A percentile compares a stretch with the other conserved stretches of the same genome.
Conservation (phyloP, 2,888 invertebrate species). For the Drosophila vallismaia region DNA sequence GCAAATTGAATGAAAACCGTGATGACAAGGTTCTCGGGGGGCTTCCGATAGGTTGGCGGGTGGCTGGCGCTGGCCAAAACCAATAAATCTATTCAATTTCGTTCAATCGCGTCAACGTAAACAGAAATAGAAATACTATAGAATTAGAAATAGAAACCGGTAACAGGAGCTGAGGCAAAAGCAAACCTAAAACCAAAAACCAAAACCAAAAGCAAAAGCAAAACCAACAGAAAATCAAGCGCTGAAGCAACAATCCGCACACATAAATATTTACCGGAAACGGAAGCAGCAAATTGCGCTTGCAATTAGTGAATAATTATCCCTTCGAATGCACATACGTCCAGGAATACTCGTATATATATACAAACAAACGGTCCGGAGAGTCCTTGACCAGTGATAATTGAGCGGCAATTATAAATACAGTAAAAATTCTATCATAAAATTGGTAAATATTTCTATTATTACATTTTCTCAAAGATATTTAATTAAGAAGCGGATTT, state of each 20-base stretch:
- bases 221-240: neutral
- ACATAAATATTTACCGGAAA: constrained; percentile 35
- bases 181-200: too few relatives aligned
- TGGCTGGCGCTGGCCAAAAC: constrained; percentile 1
- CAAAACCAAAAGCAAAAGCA: neutral
- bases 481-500: too few relatives aligned
- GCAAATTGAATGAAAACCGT: constrained; percentile 53
- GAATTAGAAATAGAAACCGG: constrained; percentile 2
- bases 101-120: constrained; percentile 3
- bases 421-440: too few relatives aligned
- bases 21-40: constrained; percentile 67
- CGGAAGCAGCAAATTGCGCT: constrained; percentile 55
- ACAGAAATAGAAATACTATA: neutral
- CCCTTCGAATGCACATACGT: constrained; percentile 26
- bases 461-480: too few relatives aligned
- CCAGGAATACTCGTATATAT: too few relatives aligned
- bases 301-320: constrained; percentile 68
- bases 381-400: constrained; percentile 40
- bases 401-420: constrained; percentile 58
- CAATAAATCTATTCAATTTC: constrained; percentile 8
- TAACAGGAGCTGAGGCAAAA: neutral
- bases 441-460: too few relatives aligned
- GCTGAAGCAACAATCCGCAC: constrained; percentile 6
- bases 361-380: neutral
- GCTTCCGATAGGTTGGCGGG: constrained; percentile 13